phyloP scores from a whole-genome alignment of 2,113 vertebrate genomes.

The Phrynocephalus versicolor region DNA sequence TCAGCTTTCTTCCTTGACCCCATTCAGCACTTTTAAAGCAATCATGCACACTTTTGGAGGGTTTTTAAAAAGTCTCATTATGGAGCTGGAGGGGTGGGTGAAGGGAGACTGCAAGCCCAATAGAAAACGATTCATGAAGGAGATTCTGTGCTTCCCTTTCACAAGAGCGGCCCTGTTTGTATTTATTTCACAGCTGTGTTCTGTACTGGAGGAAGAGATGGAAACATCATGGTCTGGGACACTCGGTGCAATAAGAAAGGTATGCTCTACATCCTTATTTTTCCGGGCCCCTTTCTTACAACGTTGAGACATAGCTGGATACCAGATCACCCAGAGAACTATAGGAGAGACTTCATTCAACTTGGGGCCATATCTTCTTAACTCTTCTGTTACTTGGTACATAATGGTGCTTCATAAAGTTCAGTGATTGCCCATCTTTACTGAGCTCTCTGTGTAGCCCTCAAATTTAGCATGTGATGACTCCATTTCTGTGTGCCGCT shows the following conservation, averaged over 20 bases:
- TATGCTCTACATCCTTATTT: slow-evolving; percentile 55
- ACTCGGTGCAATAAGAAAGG: slow-evolving; percentile 97
- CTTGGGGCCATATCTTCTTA: not conserved
- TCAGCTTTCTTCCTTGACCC: too few relatives aligned
- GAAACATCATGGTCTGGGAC: slow-evolving; percentile 98
- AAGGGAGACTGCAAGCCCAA: not conserved
- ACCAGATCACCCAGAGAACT: not conserved
- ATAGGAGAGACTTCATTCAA: not conserved
- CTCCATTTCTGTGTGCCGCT: not conserved
- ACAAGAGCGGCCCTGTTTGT: slow-evolving; percentile 1
- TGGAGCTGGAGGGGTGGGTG: not conserved
- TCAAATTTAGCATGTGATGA: not conserved
- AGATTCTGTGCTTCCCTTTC: not conserved
- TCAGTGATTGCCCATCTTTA: not conserved
- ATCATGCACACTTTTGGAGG: too few relatives aligned
- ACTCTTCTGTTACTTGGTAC: too few relatives aligned
- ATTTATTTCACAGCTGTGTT: slow-evolving; percentile 86
- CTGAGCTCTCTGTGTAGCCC: not conserved
- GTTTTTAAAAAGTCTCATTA: not conserved
- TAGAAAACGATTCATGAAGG: not conserved
- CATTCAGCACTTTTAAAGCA: too few relatives aligned
- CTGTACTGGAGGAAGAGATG: slow-evolving; percentile 94
- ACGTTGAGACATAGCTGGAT: not conserved
- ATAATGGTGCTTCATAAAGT: not conserved
- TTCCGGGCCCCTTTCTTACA: not conserved